phyloP scores from a whole-genome alignment of 2,113 vertebrate species.

The Litocranius walleri region DNA sequence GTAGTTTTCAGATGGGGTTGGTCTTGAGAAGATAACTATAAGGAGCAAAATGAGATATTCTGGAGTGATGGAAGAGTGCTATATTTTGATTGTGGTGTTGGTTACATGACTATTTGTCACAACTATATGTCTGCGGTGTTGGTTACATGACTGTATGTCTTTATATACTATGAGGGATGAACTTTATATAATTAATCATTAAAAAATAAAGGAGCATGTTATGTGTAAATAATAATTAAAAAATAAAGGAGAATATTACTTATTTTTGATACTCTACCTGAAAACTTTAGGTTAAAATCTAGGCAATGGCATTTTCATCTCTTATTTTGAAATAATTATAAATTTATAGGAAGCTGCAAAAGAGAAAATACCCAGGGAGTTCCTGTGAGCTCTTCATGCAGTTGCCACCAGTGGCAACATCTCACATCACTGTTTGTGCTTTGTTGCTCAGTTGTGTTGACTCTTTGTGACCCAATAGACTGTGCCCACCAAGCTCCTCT shows the following conservation, averaged over 20 bases:
- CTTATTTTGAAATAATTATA: not conserved
- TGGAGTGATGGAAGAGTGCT: not conserved
- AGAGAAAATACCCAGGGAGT: not conserved
- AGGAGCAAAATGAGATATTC: not conserved
- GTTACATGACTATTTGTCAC: not conserved
- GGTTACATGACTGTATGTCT: not conserved
- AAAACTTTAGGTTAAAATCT: not conserved
- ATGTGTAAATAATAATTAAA: not conserved
- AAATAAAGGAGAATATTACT: not conserved
- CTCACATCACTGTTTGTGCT: not conserved
- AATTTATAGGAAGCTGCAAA: not conserved
- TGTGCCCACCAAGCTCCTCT: not conserved
- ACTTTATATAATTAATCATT: not conserved
- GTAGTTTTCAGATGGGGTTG: not conserved
- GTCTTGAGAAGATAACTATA: not conserved
- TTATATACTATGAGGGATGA: not conserved
- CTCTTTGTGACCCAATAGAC: not conserved
- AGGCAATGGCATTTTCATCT: not conserved
- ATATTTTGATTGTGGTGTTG: not conserved
- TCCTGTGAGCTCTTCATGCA: not conserved
- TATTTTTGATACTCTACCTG: not conserved
- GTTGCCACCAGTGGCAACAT: not conserved
- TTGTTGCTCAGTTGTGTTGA: not conserved
- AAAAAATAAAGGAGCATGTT: not conserved
- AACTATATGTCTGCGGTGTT: not conserved